Base-by-base conservation (phyloP, 2,113 vertebrate species). In the Ciconia boyciana region DNA sequence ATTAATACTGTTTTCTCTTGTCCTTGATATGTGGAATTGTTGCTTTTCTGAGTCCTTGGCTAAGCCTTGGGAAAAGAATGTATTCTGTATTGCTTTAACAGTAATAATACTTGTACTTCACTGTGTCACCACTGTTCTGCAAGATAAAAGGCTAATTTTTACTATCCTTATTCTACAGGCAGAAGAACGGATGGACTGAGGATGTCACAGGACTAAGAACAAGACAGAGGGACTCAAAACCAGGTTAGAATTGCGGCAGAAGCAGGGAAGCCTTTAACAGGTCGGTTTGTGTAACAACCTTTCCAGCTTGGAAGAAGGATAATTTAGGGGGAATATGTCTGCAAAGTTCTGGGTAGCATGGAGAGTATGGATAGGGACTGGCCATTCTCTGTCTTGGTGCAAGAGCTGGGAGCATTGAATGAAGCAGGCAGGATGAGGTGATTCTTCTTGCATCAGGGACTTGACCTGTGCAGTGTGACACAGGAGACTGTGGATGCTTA, bases 1-100 rank as follows among this genome's bases (percentile, higher is more conserved):
- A 74, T 89, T 85, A 90, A 49, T 85, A 62, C 68, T 91, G 43
- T 83, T 90, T 95, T 97, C 49, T 91, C 61, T 90, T 80, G 87
- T 69, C 87, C 93, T 96, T 96, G 93, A 74, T 90, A 39, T 14
- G 66, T 80, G 49, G 46, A 91, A 62, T 77, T 91, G 91, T 93
- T 95, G 89, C 78, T 94, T 87, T 93, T 87, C 78, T 43, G 62
- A 85, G 95, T 94, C 89, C 81, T 96, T 95, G 66, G 66, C 60
- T 74, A 76, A 93, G 85, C 84, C 82, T 89, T 93, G 74, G 70
- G 66, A 76, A 89, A 92, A 89, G 49, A 62, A 31, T 71, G 13
- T 72, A 54, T 61, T 92, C 76, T 71, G 21, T 77, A 89, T 88
- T 65, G 49, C 36, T 85, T 85, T 89, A 76, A 22, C 14, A 85